These are phyloP conservation scores for Zonitis immaculata DNA, from an alignment of 2,888 invertebrate genomes.

Conservation along the genomic window DNA sequence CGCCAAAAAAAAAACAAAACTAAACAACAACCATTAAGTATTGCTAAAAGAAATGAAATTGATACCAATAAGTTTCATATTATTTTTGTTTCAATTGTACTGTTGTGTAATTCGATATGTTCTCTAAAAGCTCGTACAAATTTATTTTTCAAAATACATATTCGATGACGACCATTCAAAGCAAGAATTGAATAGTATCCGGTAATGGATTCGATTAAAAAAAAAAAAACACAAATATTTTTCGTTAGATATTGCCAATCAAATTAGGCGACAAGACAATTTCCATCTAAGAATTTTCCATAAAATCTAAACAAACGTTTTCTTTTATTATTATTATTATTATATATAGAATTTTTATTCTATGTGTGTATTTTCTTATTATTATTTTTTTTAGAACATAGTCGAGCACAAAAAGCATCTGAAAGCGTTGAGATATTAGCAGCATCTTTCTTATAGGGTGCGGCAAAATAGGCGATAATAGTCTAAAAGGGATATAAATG, in stretches of 20 bases:
- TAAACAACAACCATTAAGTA: constrained; percentile 1
- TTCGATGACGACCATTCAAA: constrained; percentile 21
- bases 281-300: no score
- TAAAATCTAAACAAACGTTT: no score
- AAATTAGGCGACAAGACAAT: neutral
- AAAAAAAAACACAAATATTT: neutral
- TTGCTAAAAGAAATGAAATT: constrained; percentile 18
- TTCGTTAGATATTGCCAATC: neutral
- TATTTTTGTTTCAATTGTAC: constrained; percentile 21
- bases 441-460: constrained; percentile 31
- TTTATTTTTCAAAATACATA: constrained; percentile 17
- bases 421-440: constrained; percentile 34
- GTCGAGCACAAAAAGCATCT: constrained; percentile 9
- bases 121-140: constrained; percentile 21
- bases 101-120: constrained; percentile 20
- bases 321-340: no score
- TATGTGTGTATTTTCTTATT: neutral
- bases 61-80: constrained; percentile 22
- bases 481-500: constrained; percentile 43
- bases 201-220: neutral
- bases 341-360: no score
- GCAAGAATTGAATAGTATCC: constrained; percentile 15
- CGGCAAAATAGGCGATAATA: constrained; percentile 40
- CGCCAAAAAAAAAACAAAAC: no score
- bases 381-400: neutral